Evolutionary conservation across 2,888 invertebrate genomes (phyloP).

Genomic region (Physocephala rufipes): DNA sequence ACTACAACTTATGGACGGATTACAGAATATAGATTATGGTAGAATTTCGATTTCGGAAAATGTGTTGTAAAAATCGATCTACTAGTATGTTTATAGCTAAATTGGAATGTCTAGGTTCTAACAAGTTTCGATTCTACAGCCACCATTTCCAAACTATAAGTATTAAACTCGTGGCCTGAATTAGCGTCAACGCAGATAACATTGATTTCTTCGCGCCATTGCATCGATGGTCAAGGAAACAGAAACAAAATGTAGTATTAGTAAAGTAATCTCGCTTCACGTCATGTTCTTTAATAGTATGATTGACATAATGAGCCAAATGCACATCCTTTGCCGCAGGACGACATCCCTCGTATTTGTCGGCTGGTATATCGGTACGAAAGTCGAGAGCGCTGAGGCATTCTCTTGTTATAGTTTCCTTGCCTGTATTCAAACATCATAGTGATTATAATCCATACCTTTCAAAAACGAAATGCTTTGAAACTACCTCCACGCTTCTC

Average conservation of each 20-base stretch:
- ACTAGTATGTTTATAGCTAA: not conserved
- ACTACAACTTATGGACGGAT: not conserved
- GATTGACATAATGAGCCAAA: slow-evolving; percentile 87
- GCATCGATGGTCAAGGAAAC: slow-evolving; percentile 90
- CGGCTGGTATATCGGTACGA: slow-evolving; percentile 88
- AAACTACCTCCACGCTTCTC: slow-evolving; percentile 83
- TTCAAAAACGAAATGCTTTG: too few species aligned
- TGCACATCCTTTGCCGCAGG: slow-evolving; percentile 80
- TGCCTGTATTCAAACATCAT: slow-evolving; percentile 68
- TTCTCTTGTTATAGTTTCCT: slow-evolving; percentile 82
- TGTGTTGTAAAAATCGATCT: too few species aligned
- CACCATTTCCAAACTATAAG: slow-evolving; percentile 26
- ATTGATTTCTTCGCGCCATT: slow-evolving; percentile 67
- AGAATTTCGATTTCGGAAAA: too few species aligned
- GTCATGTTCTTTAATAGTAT: slow-evolving; percentile 84
- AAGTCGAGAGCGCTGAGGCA: slow-evolving; percentile 83
- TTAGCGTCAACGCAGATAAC: not conserved
- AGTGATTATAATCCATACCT: not conserved
- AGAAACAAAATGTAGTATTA: slow-evolving; percentile 87
- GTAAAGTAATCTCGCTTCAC: slow-evolving; percentile 84
- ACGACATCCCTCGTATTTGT: slow-evolving; percentile 90
- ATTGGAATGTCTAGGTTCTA: not conserved
- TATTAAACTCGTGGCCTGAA: not conserved
- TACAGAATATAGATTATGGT: too few species aligned
- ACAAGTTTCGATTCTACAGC: slow-evolving; percentile 6